Conservation (phyloP, 2,888 invertebrate genomes). For the Drosophila borealis region DNA sequence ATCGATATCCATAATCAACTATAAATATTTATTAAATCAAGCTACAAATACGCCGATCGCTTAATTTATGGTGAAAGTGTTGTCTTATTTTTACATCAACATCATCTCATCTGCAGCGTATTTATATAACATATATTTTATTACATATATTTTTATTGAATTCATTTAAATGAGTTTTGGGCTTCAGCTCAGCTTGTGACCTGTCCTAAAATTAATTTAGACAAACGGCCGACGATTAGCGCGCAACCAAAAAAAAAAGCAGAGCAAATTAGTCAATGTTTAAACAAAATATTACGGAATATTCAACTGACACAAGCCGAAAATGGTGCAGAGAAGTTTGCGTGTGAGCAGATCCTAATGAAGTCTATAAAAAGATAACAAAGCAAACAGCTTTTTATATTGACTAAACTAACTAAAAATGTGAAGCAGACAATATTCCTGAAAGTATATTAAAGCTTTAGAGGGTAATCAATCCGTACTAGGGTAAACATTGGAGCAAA, state of each 20-base stretch:
- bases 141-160: slow-evolving; percentile 39
- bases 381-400: too few species aligned
- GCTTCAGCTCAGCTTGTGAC: slow-evolving; percentile 28
- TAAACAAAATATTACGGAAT: slow-evolving; percentile 25
- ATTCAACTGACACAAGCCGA: slow-evolving; percentile 41
- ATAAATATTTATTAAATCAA: slow-evolving; percentile 52
- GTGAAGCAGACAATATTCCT: not conserved
- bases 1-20: slow-evolving; percentile 33
- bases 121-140: slow-evolving; percentile 38
- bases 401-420: too few species aligned
- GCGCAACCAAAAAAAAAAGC: slow-evolving; percentile 29
- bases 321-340: not conserved
- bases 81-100: slow-evolving; percentile 1
- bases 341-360: not conserved
- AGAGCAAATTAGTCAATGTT: slow-evolving; percentile 50
- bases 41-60: slow-evolving; percentile 37
- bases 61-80: slow-evolving; percentile 61
- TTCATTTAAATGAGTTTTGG: slow-evolving; percentile 48
- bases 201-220: slow-evolving; percentile 64
- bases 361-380: too few species aligned
- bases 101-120: slow-evolving; percentile 2
- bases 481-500: too few species aligned
- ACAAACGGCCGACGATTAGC: slow-evolving; percentile 46
- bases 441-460: not conserved
- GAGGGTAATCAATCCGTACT: too few species aligned